These are phyloP conservation scores for Hypsopygia costalis DNA, from an alignment of 2,888 invertebrate genomes.

Conservation along the genomic window DNA sequence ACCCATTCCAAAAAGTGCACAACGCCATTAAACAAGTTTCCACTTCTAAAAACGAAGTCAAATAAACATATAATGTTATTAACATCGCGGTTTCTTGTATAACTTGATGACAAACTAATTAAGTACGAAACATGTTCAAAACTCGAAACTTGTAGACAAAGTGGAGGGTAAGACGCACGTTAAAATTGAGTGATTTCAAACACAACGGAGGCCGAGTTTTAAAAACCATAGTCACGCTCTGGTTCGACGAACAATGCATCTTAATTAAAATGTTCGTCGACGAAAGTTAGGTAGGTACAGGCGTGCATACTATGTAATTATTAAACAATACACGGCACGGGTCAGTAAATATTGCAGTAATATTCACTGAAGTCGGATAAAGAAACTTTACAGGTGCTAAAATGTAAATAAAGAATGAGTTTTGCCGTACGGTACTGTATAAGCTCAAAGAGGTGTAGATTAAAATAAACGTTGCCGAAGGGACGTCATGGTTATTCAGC, in stretches of 20 bases:
- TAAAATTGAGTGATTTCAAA: conserved; percentile 50
- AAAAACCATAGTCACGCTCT: conserved; percentile 64
- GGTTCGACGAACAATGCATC: conserved; percentile 64
- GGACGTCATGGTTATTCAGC: conserved; percentile 22
- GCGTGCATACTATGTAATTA: conserved; percentile 55
- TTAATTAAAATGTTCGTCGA: conserved; percentile 65
- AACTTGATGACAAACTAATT: too few relatives aligned
- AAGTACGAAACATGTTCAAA: too few relatives aligned
- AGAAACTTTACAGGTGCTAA: not conserved
- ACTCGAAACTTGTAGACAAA: not conserved
- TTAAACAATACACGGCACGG: conserved; percentile 49
- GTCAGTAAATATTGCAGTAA: conserved; percentile 2
- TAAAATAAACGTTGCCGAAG: conserved; percentile 44
- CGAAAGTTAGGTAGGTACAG: conserved; percentile 44
- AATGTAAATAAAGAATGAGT: conserved; percentile 41
- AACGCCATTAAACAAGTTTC: too few relatives aligned
- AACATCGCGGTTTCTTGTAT: too few relatives aligned
- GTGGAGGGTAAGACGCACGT: conserved; percentile 38
- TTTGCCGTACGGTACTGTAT: conserved; percentile 6
- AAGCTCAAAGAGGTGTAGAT: conserved; percentile 34
- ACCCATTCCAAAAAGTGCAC: too few relatives aligned
- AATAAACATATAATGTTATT: too few relatives aligned
- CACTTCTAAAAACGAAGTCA: too few relatives aligned
- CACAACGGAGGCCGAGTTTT: conserved; percentile 46
- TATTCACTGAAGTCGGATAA: not conserved